A percentile compares a stretch with the other conserved stretches of the same genome.
phyloP scores from a whole-genome alignment of 2,888 invertebrate species.

The Scaptomyza polygonia region DNA sequence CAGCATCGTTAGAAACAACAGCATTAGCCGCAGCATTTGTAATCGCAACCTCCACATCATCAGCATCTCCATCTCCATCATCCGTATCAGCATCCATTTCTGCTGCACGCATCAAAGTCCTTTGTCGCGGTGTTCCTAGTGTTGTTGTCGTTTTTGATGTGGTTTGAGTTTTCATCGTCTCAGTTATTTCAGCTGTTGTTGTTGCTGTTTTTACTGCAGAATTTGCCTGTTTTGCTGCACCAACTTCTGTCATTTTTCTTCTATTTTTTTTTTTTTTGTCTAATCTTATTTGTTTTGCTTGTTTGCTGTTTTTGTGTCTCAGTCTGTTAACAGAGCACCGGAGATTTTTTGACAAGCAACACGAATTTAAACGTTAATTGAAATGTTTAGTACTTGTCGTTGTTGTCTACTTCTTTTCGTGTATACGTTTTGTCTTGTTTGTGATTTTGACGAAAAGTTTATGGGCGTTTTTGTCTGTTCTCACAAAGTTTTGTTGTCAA shows the following conservation, averaged over 20 bases:
- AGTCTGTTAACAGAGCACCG: constrained; percentile 2
- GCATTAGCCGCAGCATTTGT: constrained; percentile 13
- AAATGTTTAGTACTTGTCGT: constrained; percentile 37
- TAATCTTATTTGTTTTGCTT: constrained; percentile 1
- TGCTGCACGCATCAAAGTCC: constrained; percentile 68
- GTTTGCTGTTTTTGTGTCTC: constrained; percentile 6
- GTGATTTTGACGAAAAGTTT: constrained; percentile 20
- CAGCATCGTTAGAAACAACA: constrained; percentile 2
- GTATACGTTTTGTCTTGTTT: background rate
- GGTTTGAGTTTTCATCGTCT: constrained; percentile 13
- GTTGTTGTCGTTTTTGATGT: constrained; percentile 38
- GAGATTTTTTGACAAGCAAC: constrained; percentile 46
- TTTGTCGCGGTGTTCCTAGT: constrained; percentile 54
- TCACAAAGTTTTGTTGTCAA: background rate
- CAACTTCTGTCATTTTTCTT: constrained; percentile 65
- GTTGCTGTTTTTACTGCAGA: constrained; percentile 37
- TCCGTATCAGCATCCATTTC: constrained; percentile 75
- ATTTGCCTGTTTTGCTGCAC: constrained; percentile 37
- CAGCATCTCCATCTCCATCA: constrained; percentile 49
- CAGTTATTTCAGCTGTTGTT: constrained; percentile 48
- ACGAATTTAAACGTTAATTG: constrained; percentile 55
- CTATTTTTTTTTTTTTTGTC: constrained; percentile 23
- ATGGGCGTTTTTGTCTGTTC: constrained; percentile 6
- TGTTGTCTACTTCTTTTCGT: constrained; percentile 1
- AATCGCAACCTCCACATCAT: constrained; percentile 16